Evolutionary conservation across 2,113 vertebrate genomes (phyloP), one percentile per base, ranked within the genome.

Genomic region (Todiramphus saurophagus): DNA sequence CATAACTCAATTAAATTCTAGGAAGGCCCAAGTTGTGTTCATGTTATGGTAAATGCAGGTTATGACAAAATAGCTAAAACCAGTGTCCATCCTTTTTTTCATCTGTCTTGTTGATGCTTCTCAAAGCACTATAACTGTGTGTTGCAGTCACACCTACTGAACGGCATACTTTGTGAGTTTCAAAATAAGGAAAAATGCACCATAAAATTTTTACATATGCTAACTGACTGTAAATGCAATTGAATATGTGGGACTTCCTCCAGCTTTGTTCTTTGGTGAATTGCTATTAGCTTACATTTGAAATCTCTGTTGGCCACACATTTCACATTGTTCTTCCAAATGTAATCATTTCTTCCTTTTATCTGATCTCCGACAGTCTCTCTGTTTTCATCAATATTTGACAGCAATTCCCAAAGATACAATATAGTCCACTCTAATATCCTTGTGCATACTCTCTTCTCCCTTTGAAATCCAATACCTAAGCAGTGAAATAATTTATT

Each of bases 331-430:
- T 97, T 98, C 98, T 98, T 98, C 98, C 98, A 98, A 98, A 98
- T 97, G 96, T 95, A 98, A 98, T 98, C 59, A 97, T 96, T 98
- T 97, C 94, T 97, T 95, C 96, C 97, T 98, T 98, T 98, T 98
- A 98, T 98, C 98, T 98, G 97, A 97, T 98, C 97, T 98, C 98
- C 20, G 97, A 96, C 96, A 97, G 98, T 96, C 97, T 97, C 97
- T 98, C 96, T 97, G 97, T 98, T 98, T 98, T 98, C 97, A 98
- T 98, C 98, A 98, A 97, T 98, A 97, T 97, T 96, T 98, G 98
- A 98, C 98, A 98, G 98, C 97, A 98, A 98, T 98, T 98, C 98
- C 98, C 98, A 97, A 96, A 97, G 98, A 98, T 97, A 96, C 98
- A 97, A 97, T 98, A 97, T 97, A 97, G 97, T 98, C 96, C 90